Conservation (phyloP, 2,113 vertebrate species). For the Gymnogyps californianus region DNA sequence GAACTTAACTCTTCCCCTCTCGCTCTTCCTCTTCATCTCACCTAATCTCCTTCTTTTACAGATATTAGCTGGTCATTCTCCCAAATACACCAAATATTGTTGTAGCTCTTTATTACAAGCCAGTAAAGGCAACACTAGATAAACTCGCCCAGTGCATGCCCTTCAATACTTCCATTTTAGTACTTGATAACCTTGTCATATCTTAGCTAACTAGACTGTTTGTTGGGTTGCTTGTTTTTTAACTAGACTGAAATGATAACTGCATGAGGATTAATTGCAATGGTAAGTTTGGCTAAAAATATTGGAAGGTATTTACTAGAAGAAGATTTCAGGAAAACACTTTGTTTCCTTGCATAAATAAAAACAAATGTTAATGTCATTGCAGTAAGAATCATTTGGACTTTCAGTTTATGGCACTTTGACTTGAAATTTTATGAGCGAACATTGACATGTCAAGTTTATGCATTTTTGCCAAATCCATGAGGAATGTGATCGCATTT, state of each 20-base stretch:
- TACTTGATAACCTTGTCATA: not conserved
- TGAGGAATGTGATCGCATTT: not conserved
- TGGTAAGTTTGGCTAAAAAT: not conserved
- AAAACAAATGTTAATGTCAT: not conserved
- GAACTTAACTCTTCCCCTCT: not conserved
- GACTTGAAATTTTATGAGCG: not conserved
- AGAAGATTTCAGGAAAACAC: not conserved
- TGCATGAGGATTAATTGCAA: not conserved
- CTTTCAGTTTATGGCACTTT: not conserved
- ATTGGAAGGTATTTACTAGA: not conserved
- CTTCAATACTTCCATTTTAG: not conserved
- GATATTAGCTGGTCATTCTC: not conserved
- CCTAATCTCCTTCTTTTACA: not conserved
- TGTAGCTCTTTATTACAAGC: not conserved
- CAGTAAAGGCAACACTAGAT: not conserved
- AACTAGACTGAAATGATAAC: not conserved
- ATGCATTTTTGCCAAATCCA: not conserved
- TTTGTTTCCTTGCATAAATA: not conserved
- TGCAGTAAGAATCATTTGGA: not conserved
- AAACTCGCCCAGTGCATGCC: not conserved
- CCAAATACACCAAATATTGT: not conserved
- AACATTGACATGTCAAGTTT: not conserved
- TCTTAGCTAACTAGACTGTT: not conserved
- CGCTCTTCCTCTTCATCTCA: not conserved
- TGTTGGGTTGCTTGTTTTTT: not conserved